Evolutionary conservation across 2,797 vertebrate genomes (phyloP), one percentile per base, ranked within the genome.

Genomic region (Poeciliopsis paucimaculata): DNA sequence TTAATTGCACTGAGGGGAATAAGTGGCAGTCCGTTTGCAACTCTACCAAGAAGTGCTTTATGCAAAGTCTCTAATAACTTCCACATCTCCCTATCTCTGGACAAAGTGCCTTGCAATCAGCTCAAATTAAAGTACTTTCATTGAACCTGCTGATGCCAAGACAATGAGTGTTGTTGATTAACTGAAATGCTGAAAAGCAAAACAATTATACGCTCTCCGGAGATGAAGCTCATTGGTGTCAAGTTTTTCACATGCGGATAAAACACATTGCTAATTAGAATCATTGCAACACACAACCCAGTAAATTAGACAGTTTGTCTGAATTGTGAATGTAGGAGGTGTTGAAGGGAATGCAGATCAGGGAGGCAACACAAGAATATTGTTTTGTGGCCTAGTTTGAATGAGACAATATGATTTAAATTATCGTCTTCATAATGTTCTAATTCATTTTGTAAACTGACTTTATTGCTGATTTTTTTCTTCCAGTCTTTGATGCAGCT

Each of bases 341-440:
- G 75, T 43, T 70, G 81, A 81, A 79, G 77, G 75, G 75, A 75
- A 77, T 47, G 41, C 7, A 76, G 3, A 47, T 49, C 43, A 76
- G 43, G 34, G 55, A 55, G 75, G 31, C 53, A 84, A 86, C 74
- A 77, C 60, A 55, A 72, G 43, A 75, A 62, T 39, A 18, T 34
- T 82, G 51, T 77, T 78, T 82, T 78, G 53, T 79, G 68, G 46
- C 81, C 11, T 1, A 64, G 31, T 77, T 78, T 73, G 75, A 26
- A 82, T 80, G 72, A 79, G 47, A 55, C 39, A 66, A 79, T 47
- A 84, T 89, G 87, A 87, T 90, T 89, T 86, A 43, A 84, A 87
- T 91, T 64, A 87, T 73, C 55, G 78, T n/a, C 72, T 80, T 82
- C 77, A 72, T 46, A 57, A 49, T 15, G 3, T 46, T 76, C 83